Conservation (phyloP, 1,140 invertebrate genomes). For the Brachionus sp. region DNA sequence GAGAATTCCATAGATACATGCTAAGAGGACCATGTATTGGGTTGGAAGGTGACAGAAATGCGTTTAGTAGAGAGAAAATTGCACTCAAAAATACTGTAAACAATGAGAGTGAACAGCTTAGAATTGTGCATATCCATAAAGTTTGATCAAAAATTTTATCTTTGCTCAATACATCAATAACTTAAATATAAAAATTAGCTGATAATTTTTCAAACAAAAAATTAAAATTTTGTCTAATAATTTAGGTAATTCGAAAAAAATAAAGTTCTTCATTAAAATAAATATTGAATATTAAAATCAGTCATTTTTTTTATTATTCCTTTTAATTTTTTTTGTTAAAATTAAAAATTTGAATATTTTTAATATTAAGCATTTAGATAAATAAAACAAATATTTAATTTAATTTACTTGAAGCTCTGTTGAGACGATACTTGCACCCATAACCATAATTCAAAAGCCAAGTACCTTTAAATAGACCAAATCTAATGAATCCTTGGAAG, state of each 20-base stretch:
- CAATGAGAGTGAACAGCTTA: conserved; percentile 1
- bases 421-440: conserved; percentile 13
- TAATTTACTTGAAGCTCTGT: neutral
- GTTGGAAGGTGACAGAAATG: neutral
- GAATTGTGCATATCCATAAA: conserved; percentile 10
- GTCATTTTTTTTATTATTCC: too few species aligned
- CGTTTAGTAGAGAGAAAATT: neutral
- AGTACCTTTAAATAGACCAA: conserved; percentile 20
- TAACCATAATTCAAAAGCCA: conserved; percentile 9
- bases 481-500: neutral
- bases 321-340: neutral
- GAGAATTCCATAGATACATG: conserved; percentile 13
- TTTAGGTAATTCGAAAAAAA: too few species aligned
- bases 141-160: conserved; percentile 28
- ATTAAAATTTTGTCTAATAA: neutral
- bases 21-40: conserved; percentile 16
- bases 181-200: neutral
- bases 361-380: too few species aligned
- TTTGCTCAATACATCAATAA: conserved; percentile 9
- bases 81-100: neutral
- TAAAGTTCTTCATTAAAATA: too few species aligned
- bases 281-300: too few species aligned
- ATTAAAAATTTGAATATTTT: neutral
- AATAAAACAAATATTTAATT: neutral
- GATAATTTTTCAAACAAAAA: neutral